Evolutionary conservation across 1,140 invertebrate species (phyloP).

Genomic region (Sitophilus oryzae): DNA sequence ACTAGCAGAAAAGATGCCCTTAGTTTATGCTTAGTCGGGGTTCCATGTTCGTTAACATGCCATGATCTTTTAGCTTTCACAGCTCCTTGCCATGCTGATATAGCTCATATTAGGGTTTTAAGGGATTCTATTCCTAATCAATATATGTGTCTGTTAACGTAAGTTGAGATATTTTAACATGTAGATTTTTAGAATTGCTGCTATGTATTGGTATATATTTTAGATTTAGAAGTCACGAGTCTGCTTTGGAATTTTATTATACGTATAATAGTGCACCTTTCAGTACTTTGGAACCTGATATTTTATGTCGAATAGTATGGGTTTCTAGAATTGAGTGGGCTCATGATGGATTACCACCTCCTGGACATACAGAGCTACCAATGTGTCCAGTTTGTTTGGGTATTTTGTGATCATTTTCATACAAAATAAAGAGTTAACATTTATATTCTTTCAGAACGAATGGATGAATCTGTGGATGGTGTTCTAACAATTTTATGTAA

Average conservation of each 20-base stretch:
- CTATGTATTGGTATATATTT: constrained; percentile 3
- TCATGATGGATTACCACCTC: constrained; percentile 58
- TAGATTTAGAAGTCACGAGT: constrained; percentile 60
- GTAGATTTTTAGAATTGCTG: neutral
- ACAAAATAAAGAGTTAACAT: too few species aligned
- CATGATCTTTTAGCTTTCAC: constrained; percentile 93
- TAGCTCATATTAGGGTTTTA: constrained; percentile 88
- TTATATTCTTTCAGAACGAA: constrained; percentile 66
- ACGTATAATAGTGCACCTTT: constrained; percentile 89
- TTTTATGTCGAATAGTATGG: constrained; percentile 89
- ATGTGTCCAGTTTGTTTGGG: constrained; percentile 89
- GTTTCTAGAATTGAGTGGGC: constrained; percentile 87
- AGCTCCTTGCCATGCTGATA: constrained; percentile 83
- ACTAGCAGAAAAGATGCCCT: constrained; percentile 66
- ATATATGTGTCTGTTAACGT: constrained; percentile 94
- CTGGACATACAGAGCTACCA: constrained; percentile 90
- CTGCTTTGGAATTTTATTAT: constrained; percentile 87
- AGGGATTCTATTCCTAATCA: constrained; percentile 84
- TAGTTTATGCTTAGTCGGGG: constrained; percentile 85
- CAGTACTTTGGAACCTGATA: constrained; percentile 86
- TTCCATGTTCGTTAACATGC: constrained; percentile 88
- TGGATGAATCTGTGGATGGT: constrained; percentile 97
- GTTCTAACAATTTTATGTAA: constrained; percentile 97
- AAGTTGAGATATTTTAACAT: constrained; percentile 28
- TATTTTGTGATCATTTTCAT: constrained; percentile 28